These are phyloP conservation scores for Halichondria panicea DNA, from an alignment of 37 sponge, comb jelly and placozoan species.

Conservation along the genomic window DNA sequence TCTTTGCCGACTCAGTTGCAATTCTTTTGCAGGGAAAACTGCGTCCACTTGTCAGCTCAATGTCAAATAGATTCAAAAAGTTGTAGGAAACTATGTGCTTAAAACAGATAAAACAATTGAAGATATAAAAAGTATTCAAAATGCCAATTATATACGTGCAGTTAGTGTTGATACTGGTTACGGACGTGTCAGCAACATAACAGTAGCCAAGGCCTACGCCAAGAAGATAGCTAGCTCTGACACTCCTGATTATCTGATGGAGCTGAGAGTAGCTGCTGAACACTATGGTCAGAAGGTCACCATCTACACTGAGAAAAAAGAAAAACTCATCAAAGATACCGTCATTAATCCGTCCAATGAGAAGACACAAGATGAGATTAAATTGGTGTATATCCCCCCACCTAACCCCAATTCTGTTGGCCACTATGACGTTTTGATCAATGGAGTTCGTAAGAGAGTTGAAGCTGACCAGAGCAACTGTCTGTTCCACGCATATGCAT, in stretches of 20 bases:
- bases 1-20: background rate
- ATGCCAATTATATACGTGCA: background rate
- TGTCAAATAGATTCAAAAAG: background rate
- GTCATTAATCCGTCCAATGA: background rate
- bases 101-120: background rate
- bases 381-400: background rate
- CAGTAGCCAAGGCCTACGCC: background rate
- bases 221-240: background rate
- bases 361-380: background rate
- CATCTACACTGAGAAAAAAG: background rate
- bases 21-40: background rate
- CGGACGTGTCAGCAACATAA: background rate
- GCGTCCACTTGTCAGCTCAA: background rate
- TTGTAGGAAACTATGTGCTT: background rate
- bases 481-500: background rate
- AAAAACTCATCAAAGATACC: background rate
- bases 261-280: background rate
- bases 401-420: constrained; percentile 4
- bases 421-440: constrained; percentile 4
- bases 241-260: background rate
- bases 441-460: background rate
- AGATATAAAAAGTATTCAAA: background rate
- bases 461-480: background rate
- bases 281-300: background rate
- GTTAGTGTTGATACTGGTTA: background rate